Conservation (phyloP, 2,888 invertebrate species). For the Baccha elongata region DNA sequence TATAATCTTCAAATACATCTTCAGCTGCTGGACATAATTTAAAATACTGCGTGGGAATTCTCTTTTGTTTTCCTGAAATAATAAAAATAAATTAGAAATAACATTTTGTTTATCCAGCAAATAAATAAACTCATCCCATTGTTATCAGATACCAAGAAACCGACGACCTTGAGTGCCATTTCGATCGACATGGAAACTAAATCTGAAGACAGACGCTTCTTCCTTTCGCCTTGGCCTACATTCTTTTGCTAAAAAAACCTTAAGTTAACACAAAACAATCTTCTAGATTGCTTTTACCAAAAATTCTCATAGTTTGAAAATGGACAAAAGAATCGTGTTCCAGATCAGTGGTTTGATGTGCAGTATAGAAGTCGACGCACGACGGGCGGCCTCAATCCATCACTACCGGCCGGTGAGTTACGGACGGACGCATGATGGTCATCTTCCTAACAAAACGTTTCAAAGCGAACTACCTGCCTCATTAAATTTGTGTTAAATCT, state of each 20-base stretch:
- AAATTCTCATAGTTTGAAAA: constrained; percentile 53
- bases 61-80: constrained; percentile 50
- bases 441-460: constrained; percentile 15
- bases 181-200: constrained; percentile 41
- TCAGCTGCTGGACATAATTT: constrained; percentile 11
- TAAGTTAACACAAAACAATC: constrained; percentile 40
- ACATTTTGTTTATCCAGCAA: constrained; percentile 37
- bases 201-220: constrained; percentile 3
- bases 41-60: constrained; percentile 32
- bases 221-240: constrained; percentile 55
- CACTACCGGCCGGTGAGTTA: neutral
- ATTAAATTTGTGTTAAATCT: constrained; percentile 40
- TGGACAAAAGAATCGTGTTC: constrained; percentile 37
- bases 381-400: constrained; percentile 17
- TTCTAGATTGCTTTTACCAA: constrained; percentile 53
- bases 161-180: constrained; percentile 42
- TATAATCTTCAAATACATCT: constrained; percentile 36
- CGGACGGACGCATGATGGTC: neutral
- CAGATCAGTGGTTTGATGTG: constrained; percentile 38
- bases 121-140: constrained; percentile 47
- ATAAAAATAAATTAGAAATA: constrained; percentile 10
- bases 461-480: constrained; percentile 10
- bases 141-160: neutral
- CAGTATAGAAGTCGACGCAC: neutral
- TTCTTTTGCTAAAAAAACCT: neutral